Conservation (phyloP, 2,113 vertebrate genomes). For the Vombatus ursinus region DNA sequence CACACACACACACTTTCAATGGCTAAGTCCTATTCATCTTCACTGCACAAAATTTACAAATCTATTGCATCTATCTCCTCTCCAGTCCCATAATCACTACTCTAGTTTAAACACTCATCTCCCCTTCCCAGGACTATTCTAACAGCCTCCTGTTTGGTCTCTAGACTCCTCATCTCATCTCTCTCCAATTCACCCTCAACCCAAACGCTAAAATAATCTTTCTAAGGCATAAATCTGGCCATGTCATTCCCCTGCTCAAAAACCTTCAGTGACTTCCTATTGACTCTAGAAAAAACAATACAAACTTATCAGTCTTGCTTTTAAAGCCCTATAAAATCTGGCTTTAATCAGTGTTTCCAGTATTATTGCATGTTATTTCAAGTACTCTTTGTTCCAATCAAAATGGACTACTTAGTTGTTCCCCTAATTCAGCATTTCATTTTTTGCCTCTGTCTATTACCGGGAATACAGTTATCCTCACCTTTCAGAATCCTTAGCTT, state of each 20-base stretch:
- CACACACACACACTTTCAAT: not conserved
- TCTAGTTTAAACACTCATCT: not conserved
- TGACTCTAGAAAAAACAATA: not conserved
- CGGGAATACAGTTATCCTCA: not conserved
- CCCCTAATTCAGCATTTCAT: not conserved
- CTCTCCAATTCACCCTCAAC: not conserved
- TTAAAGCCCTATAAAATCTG: not conserved
- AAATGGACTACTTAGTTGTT: not conserved
- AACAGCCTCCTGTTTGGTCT: not conserved
- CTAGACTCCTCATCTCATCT: not conserved
- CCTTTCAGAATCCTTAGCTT: not conserved
- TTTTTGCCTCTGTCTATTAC: not conserved
- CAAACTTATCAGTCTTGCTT: not conserved
- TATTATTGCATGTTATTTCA: not conserved
- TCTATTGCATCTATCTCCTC: not conserved
- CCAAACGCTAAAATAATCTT: not conserved
- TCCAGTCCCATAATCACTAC: not conserved
- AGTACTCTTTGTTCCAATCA: not conserved
- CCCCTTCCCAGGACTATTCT: not conserved
- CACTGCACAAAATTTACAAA: not conserved
- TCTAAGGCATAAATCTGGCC: not conserved
- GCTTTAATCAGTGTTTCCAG: not conserved
- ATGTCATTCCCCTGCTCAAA: not conserved
- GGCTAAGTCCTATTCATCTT: not conserved
- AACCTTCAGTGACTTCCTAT: not conserved